Conservation (phyloP, 1,140 invertebrate genomes). For the Heliconius hermathena region DNA sequence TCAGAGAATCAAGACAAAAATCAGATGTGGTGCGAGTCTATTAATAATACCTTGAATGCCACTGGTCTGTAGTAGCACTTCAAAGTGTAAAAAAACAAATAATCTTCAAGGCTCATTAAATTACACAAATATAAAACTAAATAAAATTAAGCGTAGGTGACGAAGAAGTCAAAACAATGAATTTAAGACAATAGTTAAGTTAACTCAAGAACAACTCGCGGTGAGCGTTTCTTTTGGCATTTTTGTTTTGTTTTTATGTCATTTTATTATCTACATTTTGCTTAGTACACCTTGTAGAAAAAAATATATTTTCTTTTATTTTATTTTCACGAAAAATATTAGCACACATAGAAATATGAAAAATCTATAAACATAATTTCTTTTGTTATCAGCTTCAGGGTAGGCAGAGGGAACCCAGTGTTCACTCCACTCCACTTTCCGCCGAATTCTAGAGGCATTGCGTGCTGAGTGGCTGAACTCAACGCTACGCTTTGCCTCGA, state of each 20-base stretch:
- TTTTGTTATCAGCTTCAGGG: too few species aligned
- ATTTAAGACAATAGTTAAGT: conserved; percentile 18
- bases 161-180: conserved; percentile 30
- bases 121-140: conserved; percentile 25
- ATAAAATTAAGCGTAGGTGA: conserved; percentile 3
- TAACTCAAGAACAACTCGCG: conserved; percentile 18
- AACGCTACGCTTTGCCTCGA: too few species aligned
- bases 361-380: too few species aligned
- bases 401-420: too few species aligned
- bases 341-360: too few species aligned
- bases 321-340: background rate
- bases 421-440: too few species aligned
- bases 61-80: background rate
- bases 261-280: background rate
- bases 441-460: too few species aligned
- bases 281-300: background rate
- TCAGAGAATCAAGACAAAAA: too few species aligned
- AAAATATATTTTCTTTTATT: too few species aligned
- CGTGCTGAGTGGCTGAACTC: too few species aligned
- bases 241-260: background rate
- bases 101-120: conserved; percentile 23
- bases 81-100: background rate
- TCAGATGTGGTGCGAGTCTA: too few species aligned
- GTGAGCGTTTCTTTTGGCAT: conserved; percentile 8
- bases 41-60: background rate